Evolutionary conservation across 1,140 invertebrate species (phyloP), one percentile per base, ranked within the genome.

Genomic region (Ruditapes philippinarum): DNA sequence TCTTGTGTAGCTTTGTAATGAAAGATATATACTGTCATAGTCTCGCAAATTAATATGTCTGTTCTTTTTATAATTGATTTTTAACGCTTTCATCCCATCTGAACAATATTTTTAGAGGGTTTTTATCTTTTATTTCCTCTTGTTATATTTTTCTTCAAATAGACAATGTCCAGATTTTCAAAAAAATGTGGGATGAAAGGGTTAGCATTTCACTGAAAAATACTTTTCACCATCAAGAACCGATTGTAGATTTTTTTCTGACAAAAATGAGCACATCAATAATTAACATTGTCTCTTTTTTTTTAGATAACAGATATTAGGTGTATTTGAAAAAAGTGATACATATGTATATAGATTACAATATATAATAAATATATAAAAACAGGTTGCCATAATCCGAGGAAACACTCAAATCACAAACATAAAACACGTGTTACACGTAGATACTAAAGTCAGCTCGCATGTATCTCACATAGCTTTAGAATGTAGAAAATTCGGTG

Each of bases 1-100:
- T 79, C 84, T 76, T 86, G 84, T 86, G 84, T 86, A 86, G 84
- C 84, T 86, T 74, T 86, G 84, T 86, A 86, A 78, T 68, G 73
- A 86, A 33, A 31, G 65, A 60, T 86, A 76, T 78, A 60, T 42
- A 81, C 51, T 49, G 70, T 86, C 84, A 86, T 86, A 78, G 84
- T 60, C 68, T 76, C 51, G 84, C 84, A 86, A 78, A 86, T 84
- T 86, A 86, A 86, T 86, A 86, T 86, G 68, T 86, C 84, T 86
- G 36, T 36, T 78, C 74, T 78, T 19, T n/a, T 54, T 70, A 40
- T 70, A 62, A 62, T 62, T 62, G 57, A 54, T 62, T 62, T n/a
- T n/a, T 62, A 62, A 62, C 57, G 25, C 57, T 62, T 62, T 62
- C 57, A 62, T 62, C 57, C 57, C 51, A 14, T 62, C n/a, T 28